Evolutionary conservation across 2,797 vertebrate genomes (phyloP).

Genomic region (Pseudocheirus occidentalis): DNA sequence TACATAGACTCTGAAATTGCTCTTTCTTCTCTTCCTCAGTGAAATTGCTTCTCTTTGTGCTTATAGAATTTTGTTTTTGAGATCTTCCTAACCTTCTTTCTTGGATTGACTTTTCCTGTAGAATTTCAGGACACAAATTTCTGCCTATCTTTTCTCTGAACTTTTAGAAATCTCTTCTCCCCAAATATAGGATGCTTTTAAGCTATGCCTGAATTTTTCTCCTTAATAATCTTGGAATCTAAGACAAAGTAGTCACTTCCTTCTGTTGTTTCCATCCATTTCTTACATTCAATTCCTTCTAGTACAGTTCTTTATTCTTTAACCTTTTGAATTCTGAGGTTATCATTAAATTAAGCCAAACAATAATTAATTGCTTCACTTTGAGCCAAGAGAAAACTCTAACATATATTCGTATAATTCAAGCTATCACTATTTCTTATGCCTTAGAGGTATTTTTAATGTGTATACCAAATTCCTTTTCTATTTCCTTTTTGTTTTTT

Average conservation of each 20-base stretch:
- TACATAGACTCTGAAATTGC: neutral
- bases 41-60: neutral
- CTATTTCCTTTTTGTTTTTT: neutral
- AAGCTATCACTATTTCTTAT: neutral
- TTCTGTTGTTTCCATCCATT: neutral
- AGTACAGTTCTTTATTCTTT: neutral
- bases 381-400: neutral
- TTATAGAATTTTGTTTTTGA: neutral
- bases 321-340: neutral
- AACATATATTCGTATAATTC: neutral
- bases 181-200: neutral
- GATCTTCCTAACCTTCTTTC: neutral
- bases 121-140: neutral
- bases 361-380: neutral
- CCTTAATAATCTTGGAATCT: neutral
- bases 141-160: neutral
- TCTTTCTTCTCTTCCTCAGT: neutral
- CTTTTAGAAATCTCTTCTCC: neutral
- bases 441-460: neutral
- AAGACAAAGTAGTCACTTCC: neutral
- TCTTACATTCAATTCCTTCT: neutral
- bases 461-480: neutral
- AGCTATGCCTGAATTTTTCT: neutral
- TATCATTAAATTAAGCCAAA: neutral
- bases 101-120: neutral